A percentile compares a stretch with the other conserved stretches of the same genome.
These are phyloP conservation scores for Platycercus adscitus DNA, from an alignment of 2,113 vertebrate species.

Conservation along the genomic window DNA sequence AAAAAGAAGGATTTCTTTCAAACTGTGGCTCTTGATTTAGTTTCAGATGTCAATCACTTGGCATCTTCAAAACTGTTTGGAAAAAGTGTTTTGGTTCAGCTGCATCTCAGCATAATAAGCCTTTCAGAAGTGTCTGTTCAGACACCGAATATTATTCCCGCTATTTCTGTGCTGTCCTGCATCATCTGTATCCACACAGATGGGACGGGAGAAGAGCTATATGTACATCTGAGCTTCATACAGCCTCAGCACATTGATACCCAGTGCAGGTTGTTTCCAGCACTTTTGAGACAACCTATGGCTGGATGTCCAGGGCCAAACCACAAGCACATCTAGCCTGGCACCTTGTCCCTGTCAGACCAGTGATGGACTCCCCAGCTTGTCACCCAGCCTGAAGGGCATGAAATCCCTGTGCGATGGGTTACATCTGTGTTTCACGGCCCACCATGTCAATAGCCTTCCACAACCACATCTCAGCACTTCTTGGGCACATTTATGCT, in stretches of 20 bases:
- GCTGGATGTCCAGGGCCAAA: not conserved
- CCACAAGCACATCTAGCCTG: not conserved
- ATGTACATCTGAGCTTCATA: slow-evolving; percentile 6
- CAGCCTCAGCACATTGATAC: not conserved
- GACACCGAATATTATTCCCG: not conserved
- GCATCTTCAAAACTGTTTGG: slow-evolving; percentile 41
- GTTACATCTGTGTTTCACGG: not conserved
- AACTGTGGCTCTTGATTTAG: slow-evolving; percentile 1
- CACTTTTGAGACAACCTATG: not conserved
- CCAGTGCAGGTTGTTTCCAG: not conserved
- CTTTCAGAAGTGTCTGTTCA: slow-evolving; percentile 46
- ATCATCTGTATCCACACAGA: not conserved
- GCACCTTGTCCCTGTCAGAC: too few relatives aligned
- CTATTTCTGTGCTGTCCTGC: not conserved
- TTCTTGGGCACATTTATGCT: rapidly evolving
- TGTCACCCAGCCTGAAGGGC: not conserved
- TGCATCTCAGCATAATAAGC: slow-evolving; percentile 33
- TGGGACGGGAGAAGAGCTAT: not conserved
- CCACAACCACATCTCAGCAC: not conserved
- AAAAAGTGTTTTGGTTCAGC: slow-evolving; percentile 45
- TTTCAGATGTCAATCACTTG: slow-evolving; percentile 56
- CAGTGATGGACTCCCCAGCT: not conserved
- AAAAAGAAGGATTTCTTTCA: slow-evolving; percentile 44
- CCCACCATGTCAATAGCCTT: not conserved
- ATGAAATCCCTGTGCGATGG: not conserved